A percentile compares a stretch with the other conserved stretches of the same genome.
Evolutionary conservation across 2,797 vertebrate genomes (phyloP).

Genomic region (Trichosurus vulpecula): DNA sequence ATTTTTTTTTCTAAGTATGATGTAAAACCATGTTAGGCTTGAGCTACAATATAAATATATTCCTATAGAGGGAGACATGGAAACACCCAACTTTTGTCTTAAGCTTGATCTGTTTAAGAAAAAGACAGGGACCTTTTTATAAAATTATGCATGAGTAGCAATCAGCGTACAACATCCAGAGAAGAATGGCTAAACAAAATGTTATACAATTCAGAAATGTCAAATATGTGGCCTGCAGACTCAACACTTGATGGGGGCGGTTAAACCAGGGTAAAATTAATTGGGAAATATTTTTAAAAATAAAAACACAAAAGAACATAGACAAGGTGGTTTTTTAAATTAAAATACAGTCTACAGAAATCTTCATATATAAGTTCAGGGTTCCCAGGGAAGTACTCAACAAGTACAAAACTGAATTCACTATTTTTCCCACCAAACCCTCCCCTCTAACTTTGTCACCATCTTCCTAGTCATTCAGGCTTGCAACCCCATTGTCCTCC

Average conservation of each 20-base stretch:
- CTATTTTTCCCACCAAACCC: neutral
- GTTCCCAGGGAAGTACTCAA: neutral
- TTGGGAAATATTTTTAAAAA: neutral
- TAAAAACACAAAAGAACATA: neutral
- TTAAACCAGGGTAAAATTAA: neutral
- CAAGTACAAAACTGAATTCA: neutral
- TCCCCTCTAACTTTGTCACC: neutral
- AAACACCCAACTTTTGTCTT: neutral
- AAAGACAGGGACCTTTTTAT: neutral
- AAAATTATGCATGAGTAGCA: neutral
- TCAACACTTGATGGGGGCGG: neutral
- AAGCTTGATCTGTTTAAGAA: neutral
- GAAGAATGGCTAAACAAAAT: neutral
- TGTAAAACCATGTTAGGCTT: neutral
- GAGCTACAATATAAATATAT: neutral
- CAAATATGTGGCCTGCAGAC: neutral
- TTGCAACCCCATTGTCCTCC: neutral
- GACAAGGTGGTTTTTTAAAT: neutral
- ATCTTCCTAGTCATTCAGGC: neutral
- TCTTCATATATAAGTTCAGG: neutral
- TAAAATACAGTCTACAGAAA: neutral
- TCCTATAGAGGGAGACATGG: neutral
- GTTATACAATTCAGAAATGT: neutral
- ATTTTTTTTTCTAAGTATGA: neutral
- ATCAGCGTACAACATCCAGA: neutral